Evolutionary conservation across 2,888 invertebrate genomes (phyloP), one percentile per base, ranked within the genome.

Genomic region (Masnerella sp.): DNA sequence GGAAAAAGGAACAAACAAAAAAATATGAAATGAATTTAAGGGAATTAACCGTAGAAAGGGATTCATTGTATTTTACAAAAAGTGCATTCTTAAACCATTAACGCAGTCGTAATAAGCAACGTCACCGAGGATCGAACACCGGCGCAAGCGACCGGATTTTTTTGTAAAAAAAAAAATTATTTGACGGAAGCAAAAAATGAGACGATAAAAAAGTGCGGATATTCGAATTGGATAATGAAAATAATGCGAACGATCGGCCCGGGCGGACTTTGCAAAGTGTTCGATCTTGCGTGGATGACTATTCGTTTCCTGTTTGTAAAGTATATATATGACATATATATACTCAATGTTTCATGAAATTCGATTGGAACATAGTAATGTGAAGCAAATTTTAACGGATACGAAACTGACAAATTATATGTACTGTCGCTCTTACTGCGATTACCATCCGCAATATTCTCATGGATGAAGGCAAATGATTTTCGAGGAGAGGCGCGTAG

Each of bases 21-120:
- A 56, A 64, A 76, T 76, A 80, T 64, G 78, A 77, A 76, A 80
- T 76, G 73, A 79, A 79, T 69, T 78, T 76, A 80, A 78, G 78
- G 78, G 77, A 77, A 82, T 82, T 71, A 77, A 78, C 68, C 78
- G 77, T 81, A 79, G 78, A 75, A 77, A 78, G 79, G 79, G 82
- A 81, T 82, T 81, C 81, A 85, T 78, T 82, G 85, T 84, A 84
- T 85, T 85, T 85, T 85, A 85, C 82, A 83, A 81, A 80, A 84
- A 83, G 83, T 84, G 82, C 84, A 83, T 81, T 79, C 81, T 81
- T 81, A 82, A 81, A 76, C 73, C 78, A 80, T 81, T 80, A 79
- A 74, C 73, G 75, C 78, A 77, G 72, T 77, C 75, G 75, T 75
- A 72, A 75, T 77, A 76, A 76, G 68, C 54, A 59, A 20, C 69